Evolutionary conservation across 2,113 vertebrate species (phyloP).

Genomic region (Ptilorrhoa leucosticta): DNA sequence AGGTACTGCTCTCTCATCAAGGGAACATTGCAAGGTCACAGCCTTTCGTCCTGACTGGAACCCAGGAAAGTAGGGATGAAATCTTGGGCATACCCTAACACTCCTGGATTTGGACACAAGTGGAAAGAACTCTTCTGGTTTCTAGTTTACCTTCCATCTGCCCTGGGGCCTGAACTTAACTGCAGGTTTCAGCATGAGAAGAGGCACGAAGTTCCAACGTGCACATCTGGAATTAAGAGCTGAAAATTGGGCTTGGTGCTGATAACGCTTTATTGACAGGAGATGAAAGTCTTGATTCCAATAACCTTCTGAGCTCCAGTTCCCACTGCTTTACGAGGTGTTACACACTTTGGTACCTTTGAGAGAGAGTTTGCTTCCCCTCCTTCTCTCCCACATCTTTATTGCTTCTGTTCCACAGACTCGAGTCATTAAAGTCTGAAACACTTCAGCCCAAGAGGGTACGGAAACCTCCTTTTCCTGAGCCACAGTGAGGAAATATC

Average conservation of each 20-base stretch:
- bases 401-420: slow-evolving; percentile 63
- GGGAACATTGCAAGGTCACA: neutral
- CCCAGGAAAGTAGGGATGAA: neutral
- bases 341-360: slow-evolving; percentile 64
- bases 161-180: neutral
- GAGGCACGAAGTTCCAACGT: slow-evolving; percentile 11
- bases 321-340: slow-evolving; percentile 73
- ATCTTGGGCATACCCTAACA: neutral
- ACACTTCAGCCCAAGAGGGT: neutral
- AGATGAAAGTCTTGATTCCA: slow-evolving; percentile 73
- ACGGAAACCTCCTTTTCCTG: neutral
- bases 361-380: slow-evolving; percentile 54
- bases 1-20: neutral
- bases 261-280: slow-evolving; percentile 72
- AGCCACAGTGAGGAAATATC: neutral
- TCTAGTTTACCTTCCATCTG: slow-evolving; percentile 9
- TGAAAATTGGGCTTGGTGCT: slow-evolving; percentile 39
- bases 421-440: slow-evolving; percentile 48
- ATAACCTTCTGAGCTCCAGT: slow-evolving; percentile 56
- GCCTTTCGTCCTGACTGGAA: neutral
- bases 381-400: slow-evolving; percentile 48
- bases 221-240: slow-evolving; percentile 70
- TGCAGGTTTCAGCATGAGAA: neutral
- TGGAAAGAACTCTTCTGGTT: neutral
- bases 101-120: neutral